Conservation (phyloP, 2,113 vertebrate genomes). For the Calidris pugnax region DNA sequence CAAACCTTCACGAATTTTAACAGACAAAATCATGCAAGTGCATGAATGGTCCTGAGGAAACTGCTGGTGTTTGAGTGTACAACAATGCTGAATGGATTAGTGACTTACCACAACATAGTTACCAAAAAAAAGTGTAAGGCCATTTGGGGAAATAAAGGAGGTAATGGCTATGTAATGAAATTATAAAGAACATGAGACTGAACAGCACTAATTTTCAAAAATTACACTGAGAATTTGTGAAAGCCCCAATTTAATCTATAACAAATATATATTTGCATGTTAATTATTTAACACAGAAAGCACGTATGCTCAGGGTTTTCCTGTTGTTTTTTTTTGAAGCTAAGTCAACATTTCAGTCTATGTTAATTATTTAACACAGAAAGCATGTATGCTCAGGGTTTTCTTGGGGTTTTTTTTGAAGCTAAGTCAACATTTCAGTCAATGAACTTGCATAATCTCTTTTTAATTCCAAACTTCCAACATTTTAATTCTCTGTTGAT, state of each 20-base stretch:
- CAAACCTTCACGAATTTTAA: not conserved
- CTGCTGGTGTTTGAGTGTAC: not conserved
- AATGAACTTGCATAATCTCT: not conserved
- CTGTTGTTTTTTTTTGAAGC: fast-evolving
- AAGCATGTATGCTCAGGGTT: not conserved
- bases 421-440: not conserved
- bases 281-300: not conserved
- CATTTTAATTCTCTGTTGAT: not conserved
- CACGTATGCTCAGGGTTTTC: not conserved
- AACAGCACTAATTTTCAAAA: not conserved
- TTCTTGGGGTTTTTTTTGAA: not conserved
- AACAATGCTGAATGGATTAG: not conserved
- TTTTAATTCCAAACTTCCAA: not conserved
- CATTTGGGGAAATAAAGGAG: not conserved
- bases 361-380: not conserved
- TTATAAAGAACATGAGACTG: not conserved
- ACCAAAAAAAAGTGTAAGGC: not conserved
- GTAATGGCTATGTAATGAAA: not conserved
- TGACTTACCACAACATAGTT: not conserved
- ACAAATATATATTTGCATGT: not conserved
- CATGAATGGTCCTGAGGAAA: constrained; percentile 15
- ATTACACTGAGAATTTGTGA: not conserved
- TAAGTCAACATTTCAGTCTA: too few relatives aligned
- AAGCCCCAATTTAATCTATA: not conserved
- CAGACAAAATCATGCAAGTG: constrained; percentile 50